Base-by-base conservation (phyloP, 2,113 vertebrate species). In the Anguilla japonica region DNA sequence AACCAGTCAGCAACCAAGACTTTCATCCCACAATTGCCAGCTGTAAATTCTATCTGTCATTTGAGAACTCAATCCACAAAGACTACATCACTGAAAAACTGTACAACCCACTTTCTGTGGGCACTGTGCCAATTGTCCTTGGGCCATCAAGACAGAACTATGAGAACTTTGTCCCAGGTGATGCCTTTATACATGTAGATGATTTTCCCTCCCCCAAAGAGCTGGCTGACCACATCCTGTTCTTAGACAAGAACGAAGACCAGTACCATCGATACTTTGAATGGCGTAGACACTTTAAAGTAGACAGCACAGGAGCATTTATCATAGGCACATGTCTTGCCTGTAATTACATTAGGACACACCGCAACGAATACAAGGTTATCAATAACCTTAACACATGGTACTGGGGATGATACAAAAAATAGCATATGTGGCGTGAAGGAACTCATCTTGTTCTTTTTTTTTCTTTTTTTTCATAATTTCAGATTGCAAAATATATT, bases 11-110 rank as follows among this genome's bases (percentile, higher is more conserved):
- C 81, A 92, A 95, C 11, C 95, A 97, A 91, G 95, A 95, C 89
- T 92, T 97, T 89, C 95, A 97, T 85, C 95, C 96, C 85, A 96
- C 94, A 43, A 95, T 97, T 88, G 96, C 96, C 83, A 91, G 92
- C 13, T 97, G 96, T 88, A 97, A 97, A 91, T 97, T 97, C 90
- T 97, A 97, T 85, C 95, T 97, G 89, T 96, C 96, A 22, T 97
- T 97, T 91, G 96, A 97, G 93, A 97, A 97, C 87, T 97, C 97
- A 63, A 95, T 97, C 86, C 96, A 97, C 89, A 96, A 95, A 92
- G 96, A 97, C 94, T 97, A 97, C 84, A 96, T 97, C 87, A 97
- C 97, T 20, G 96, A 97, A 91, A 97, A 97, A 93, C 43, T 97
- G 60, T 67, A 96, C 89, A 93, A 95, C 85, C 90, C 94, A 0